phyloP scores from a whole-genome alignment of 2,113 vertebrate genomes.

The Hoplias malabaricus region DNA sequence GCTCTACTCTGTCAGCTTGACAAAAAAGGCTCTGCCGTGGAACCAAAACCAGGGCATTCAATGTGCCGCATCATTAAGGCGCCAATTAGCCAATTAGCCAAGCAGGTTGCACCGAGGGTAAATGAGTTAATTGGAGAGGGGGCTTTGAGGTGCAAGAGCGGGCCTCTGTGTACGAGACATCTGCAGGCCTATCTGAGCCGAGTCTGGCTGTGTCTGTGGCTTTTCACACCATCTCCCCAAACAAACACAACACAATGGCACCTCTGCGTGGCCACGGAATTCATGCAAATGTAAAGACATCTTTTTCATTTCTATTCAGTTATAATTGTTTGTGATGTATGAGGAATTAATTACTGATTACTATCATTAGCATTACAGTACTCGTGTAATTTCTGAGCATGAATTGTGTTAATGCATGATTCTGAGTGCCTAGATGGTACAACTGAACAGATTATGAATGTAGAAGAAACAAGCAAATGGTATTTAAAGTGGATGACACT shows the following conservation, averaged over 20 bases:
- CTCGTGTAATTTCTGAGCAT: constrained; percentile 22
- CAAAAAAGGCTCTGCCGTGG: constrained; percentile 51
- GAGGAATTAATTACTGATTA: constrained; percentile 73
- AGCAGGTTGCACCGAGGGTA: constrained; percentile 71
- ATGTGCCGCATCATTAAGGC: constrained; percentile 67
- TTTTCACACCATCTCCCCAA: constrained; percentile 66
- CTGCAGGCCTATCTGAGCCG: constrained; percentile 60
- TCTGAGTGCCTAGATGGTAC: constrained; percentile 14
- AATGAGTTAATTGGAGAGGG: constrained; percentile 73
- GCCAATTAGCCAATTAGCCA: constrained; percentile 74
- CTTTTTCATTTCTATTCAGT: constrained; percentile 66
- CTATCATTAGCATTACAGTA: constrained; percentile 63
- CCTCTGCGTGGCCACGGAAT: constrained; percentile 70
- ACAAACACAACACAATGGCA: constrained; percentile 66
- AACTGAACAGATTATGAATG: constrained; percentile 6
- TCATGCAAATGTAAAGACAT: constrained; percentile 68
- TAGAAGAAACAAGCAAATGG: neutral
- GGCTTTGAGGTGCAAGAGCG: constrained; percentile 63
- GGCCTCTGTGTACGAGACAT: constrained; percentile 59
- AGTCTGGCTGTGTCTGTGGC: constrained; percentile 49
- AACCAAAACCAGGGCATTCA: constrained; percentile 49
- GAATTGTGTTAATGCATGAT: constrained; percentile 35
- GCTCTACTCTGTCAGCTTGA: constrained; percentile 31
- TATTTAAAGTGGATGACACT: neutral
- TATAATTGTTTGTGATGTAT: constrained; percentile 73